These are phyloP conservation scores for Poecilia latipinna DNA, from an alignment of 2,113 vertebrate genomes.

Conservation along the genomic window DNA sequence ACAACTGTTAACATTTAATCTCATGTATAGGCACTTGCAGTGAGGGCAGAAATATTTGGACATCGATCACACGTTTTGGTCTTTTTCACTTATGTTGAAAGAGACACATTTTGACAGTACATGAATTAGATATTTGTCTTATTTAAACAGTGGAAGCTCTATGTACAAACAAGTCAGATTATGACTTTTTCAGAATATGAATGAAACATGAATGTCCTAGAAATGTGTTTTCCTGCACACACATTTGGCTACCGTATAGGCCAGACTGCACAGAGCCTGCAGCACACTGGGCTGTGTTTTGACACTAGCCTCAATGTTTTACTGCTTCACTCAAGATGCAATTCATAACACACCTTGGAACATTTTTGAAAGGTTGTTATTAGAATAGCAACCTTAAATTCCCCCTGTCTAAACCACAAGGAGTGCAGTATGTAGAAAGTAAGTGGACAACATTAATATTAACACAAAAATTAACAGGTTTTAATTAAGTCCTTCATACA, in stretches of 20 bases:
- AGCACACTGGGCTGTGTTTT: too few relatives aligned
- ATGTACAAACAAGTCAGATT: neutral
- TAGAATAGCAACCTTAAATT: neutral
- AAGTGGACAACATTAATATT: neutral
- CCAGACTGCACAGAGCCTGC: too few relatives aligned
- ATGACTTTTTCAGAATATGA: neutral
- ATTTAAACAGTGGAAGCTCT: neutral
- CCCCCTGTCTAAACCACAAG: neutral
- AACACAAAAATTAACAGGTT: neutral
- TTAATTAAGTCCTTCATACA: neutral
- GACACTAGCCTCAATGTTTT: neutral
- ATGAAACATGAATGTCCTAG: neutral
- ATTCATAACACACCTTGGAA: neutral
- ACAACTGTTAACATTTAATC: neutral
- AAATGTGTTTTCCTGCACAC: neutral
- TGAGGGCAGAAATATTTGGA: too few relatives aligned
- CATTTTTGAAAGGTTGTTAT: too few relatives aligned
- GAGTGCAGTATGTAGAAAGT: neutral
- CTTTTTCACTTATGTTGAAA: too few relatives aligned
- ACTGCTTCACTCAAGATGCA: neutral
- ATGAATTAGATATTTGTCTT: neutral
- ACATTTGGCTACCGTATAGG: neutral
- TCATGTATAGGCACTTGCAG: neutral
- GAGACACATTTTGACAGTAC: neutral
- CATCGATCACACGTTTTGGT: too few relatives aligned